A percentile compares a stretch with the other conserved stretches of the same genome.
Evolutionary conservation across 1,140 invertebrate genomes (phyloP).

Genomic region (Lanistes nyassanus): DNA sequence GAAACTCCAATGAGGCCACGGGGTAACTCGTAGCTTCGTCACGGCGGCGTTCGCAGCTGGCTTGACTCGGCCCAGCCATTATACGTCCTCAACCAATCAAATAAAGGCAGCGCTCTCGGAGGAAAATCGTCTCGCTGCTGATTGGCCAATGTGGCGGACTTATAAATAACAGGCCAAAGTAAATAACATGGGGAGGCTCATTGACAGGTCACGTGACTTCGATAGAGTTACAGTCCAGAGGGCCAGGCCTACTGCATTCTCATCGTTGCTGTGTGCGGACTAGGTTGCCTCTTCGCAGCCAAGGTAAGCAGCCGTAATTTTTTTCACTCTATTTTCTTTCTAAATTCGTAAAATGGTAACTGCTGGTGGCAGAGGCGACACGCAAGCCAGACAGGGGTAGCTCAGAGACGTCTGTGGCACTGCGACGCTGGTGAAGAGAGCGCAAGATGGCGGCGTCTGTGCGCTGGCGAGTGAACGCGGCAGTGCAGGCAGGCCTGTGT

Average conservation of each 20-base stretch:
- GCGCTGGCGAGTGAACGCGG: background rate
- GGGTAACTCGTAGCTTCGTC: background rate
- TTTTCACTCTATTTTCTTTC: background rate
- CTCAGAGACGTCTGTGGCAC: background rate
- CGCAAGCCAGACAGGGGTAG: background rate
- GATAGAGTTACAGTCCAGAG: constrained; percentile 9
- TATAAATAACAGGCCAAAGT: constrained; percentile 22
- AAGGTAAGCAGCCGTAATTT: constrained; percentile 5
- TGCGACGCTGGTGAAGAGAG: background rate
- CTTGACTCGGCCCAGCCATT: constrained; percentile 11
- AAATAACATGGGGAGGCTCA: constrained; percentile 13
- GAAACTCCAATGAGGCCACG: background rate
- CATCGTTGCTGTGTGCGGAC: background rate
- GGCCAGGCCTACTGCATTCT: background rate
- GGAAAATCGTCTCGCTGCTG: background rate
- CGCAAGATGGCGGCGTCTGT: background rate
- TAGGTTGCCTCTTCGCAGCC: background rate
- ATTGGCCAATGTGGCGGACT: background rate
- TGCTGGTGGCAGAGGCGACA: background rate
- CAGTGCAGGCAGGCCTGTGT: background rate
- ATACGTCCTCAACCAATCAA: background rate
- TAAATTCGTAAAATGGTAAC: constrained; percentile 6
- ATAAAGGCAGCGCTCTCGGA: background rate
- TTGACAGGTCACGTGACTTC: constrained; percentile 21
- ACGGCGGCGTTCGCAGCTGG: background rate